phyloP scores from a whole-genome alignment of 2,888 invertebrate genomes.

The Pachydiplax longipennis region DNA sequence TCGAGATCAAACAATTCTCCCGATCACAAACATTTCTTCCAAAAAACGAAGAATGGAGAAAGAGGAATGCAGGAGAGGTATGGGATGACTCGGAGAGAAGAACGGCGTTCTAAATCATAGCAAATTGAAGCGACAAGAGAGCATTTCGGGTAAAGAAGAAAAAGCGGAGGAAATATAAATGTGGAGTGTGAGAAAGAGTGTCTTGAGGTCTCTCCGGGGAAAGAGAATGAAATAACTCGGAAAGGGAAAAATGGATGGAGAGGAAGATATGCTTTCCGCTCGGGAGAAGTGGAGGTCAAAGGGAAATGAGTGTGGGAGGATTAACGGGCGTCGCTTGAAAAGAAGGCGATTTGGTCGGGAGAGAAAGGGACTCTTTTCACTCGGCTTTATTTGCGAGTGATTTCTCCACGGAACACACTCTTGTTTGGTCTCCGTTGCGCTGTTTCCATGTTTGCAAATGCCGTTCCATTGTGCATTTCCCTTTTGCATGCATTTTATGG shows the following conservation, averaged over 20 bases:
- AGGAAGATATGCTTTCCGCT: background rate
- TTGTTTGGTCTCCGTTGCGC: too few relatives aligned
- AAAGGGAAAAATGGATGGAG: background rate
- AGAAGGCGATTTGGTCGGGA: background rate
- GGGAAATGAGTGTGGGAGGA: background rate
- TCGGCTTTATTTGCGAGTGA: background rate
- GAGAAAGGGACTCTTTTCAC: background rate
- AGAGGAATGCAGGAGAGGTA: background rate
- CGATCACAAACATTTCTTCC: too few relatives aligned
- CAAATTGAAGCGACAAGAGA: background rate
- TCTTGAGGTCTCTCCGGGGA: background rate
- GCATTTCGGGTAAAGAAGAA: background rate
- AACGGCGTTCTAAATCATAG: background rate
- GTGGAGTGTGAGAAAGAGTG: background rate
- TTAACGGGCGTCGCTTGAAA: background rate
- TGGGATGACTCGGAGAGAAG: background rate
- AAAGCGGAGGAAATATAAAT: background rate
- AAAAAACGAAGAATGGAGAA: background rate
- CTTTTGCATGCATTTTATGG: too few relatives aligned
- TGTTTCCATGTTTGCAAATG: too few relatives aligned
- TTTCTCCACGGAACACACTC: too few relatives aligned
- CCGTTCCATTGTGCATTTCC: too few relatives aligned
- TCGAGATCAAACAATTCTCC: too few relatives aligned
- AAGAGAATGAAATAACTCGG: background rate
- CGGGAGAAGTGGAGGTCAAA: background rate